Base-by-base conservation (phyloP, 1,140 invertebrate species). In the Grapholita molesta region DNA sequence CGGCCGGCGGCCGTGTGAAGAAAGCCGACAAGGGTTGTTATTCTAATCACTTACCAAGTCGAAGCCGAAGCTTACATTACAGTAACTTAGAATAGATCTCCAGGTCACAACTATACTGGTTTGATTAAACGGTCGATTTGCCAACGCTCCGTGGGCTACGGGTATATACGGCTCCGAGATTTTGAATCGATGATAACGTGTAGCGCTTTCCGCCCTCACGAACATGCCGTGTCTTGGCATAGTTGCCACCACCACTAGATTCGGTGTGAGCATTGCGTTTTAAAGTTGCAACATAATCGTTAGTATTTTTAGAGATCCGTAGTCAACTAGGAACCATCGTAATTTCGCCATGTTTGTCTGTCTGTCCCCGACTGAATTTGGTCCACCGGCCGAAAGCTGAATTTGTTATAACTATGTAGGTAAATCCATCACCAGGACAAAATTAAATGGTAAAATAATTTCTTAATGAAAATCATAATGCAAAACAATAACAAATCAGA, bases 201-300 rank as follows among this genome's bases (percentile, higher is more conserved):
- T 32, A 65, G 33, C 64, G 64, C 33, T 65, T 65, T 65, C 30
- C 64, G 64, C 64, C 42, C 64, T 38, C 64, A 65, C 64, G 33
- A 32, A 65, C 28, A 35, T 30, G 23, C 53, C 53, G 24, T 48
- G 42, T 18, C 42, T 48, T 48, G 18, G 15, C 42, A n/a, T 18
- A 48, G 18, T 48, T 48, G 15, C 48, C 48, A 53, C 48, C 21
- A 23, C 53, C 53, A 55, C 53, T 23, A 55, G 53, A 55, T 55
- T 55, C 25, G 53, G 53, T 55, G 53, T 55, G 53, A 55, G 24
- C 53, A 55, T 55, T 55, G 53, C 25, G 25, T 55, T 28, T 21
- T 4, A 38, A 48, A 48, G 42, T 48, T 48, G 42, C 42, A 15
- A 21, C n/a, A 9, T 11, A 2, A 15, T 33, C 9, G 8, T 33